Conservation (phyloP, 2,888 invertebrate species). For the Hemaris fuciformis region DNA sequence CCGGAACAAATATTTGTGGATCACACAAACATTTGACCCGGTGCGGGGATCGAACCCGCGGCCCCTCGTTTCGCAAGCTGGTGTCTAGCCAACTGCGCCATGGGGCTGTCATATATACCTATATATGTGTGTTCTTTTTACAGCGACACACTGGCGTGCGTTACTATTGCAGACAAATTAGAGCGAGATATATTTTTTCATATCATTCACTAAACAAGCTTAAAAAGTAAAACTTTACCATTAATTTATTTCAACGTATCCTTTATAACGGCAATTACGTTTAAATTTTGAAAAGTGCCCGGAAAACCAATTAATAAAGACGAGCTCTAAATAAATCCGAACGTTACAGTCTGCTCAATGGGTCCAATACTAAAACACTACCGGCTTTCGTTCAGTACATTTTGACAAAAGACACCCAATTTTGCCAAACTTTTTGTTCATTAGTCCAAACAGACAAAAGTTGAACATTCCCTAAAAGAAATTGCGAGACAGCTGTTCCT, state of each 20-base stretch:
- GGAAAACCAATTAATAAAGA: neutral
- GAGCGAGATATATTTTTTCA: too few relatives aligned
- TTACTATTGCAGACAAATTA: too few relatives aligned
- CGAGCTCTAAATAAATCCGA: neutral
- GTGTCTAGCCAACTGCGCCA: too few relatives aligned
- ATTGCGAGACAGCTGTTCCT: conserved; percentile 33
- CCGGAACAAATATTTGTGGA: too few relatives aligned
- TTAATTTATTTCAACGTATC: neutral
- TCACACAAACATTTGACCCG: too few relatives aligned
- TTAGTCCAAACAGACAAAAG: conserved; percentile 28
- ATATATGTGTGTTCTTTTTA: too few relatives aligned
- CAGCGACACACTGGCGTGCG: too few relatives aligned
- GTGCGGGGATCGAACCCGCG: too few relatives aligned
- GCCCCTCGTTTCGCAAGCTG: too few relatives aligned
- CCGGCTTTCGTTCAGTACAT: conserved; percentile 1
- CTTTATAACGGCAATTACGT: neutral
- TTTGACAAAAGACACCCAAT: conserved; percentile 24
- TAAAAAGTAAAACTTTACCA: neutral
- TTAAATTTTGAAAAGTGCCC: neutral
- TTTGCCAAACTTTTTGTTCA: conserved; percentile 33
- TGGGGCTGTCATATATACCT: too few relatives aligned
- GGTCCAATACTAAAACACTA: neutral
- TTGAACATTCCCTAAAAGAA: conserved; percentile 32
- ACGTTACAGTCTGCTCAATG: neutral
- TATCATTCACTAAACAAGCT: neutral